Evolutionary conservation across 1,140 invertebrate genomes (phyloP), one percentile per base, ranked within the genome.

Genomic region (Metopolophium dirhodum): DNA sequence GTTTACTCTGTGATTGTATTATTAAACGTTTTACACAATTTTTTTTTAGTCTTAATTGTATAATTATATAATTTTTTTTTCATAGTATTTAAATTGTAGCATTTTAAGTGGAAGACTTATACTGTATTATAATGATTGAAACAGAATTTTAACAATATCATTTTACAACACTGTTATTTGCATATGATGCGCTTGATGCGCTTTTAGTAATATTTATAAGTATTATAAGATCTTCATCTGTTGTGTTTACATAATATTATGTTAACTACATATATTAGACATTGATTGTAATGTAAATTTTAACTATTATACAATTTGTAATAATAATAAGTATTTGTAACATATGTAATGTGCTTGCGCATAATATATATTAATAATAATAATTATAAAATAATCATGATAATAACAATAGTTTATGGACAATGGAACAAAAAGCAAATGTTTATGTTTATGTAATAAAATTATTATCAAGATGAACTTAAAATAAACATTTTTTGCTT

Each of bases 1-100:
- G 88, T 61, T 61, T 41, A 90, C 54, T 90, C 88, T 90, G 88
- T 90, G 88, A 90, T 90, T 90, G 37, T 90, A 61, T 61, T 90
- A 41, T 45, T 90, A 57, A 57, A 90, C 14, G 11, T 57, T 89
- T 51, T 57, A 22, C 18, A 9, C 7, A 9, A 54, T 89, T 57
- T 51, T 89, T 89, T 87, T 41, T 87, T 87, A 49, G 22, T 89
- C 23, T 54, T 37, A 49, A 35, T 51, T 83, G 14, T 35, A 51
- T 51, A 51, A 88, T 51, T 51, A 49, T 51, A 20, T 51, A 51
- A 51, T 22, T 49, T 35, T 88, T 87, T 51, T 88, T 51, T 51
- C 20, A 23, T 88, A 51, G 14, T 49, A 8, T 51, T 88, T 88
- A 88, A 89, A 57, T 57, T 37, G 0, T 57, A 89, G 61, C n/a